Base-by-base conservation (phyloP, 2,797 vertebrate species). In the Siniperca obscura region DNA sequence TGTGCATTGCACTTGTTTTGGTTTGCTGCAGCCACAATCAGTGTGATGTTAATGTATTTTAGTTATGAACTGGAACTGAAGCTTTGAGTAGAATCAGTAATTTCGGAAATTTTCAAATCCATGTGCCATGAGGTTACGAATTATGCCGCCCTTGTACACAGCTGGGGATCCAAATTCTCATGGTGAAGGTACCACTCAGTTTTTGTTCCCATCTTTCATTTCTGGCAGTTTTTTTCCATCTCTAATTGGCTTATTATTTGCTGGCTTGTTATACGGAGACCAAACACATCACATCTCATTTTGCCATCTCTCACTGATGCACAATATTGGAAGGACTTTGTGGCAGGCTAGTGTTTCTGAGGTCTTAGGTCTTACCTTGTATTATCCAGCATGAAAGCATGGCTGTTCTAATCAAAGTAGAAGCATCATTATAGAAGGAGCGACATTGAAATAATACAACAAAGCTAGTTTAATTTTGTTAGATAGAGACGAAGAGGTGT, bases 371-470 rank as follows among this genome's bases (percentile, higher is more conserved):
- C 70, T 61, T 77, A 68, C 36, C 67, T 78, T 61, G 14, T 2
- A 71, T 70, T 57, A 40, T 65, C 36, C 48, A 53, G 48, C 46
- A 85, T 88, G 38, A 82, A 83, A 82, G 57, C 55, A 30, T 5
- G n/a, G 12, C 50, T 30, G 60, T 48, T 76, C 19, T 19, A 70
- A 46, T 86, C 60, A 40, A 30, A 42, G 69, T 66, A 75, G 50
- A 65, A 11, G 50, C 36, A 12, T 64, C 52, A 56, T 68, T 17
- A 53, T 27, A 67, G 13, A 68, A 42, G 10, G 11, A 27, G 46
- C 2, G 10, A 42, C 30, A 55, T 2, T 44, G 25, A 83, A 68
- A 79, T 17, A 80, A 72, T 42, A 16, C 17, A 68, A 59, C 9
- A 57, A 81, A 70, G 52, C 42, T n/a, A 27, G 19, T 57, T 61